A percentile compares a stretch with the other conserved stretches of the same genome.
These are phyloP conservation scores for Drosophila kanapiae DNA, from an alignment of 1,140 invertebrate species.

Conservation along the genomic window DNA sequence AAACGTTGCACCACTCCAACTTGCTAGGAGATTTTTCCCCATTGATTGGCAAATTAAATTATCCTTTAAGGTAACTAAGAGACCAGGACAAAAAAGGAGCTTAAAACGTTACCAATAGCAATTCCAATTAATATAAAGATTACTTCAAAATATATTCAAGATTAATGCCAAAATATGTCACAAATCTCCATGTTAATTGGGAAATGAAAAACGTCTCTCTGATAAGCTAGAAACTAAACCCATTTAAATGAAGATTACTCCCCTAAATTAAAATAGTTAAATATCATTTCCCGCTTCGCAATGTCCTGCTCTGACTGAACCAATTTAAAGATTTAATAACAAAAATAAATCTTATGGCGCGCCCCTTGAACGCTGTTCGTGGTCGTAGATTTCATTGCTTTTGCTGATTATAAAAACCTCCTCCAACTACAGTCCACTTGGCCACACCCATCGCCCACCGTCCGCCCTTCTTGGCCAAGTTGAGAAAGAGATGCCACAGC, in stretches of 20 bases:
- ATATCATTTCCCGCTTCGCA: not conserved
- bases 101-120: not conserved
- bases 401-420: slow-evolving; percentile 75
- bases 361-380: slow-evolving; percentile 34
- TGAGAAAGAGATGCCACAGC: slow-evolving; percentile 66
- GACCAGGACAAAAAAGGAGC: not conserved
- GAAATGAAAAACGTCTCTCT: not conserved
- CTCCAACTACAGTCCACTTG: slow-evolving; percentile 25
- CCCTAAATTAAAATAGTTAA: slow-evolving; percentile 26
- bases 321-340: slow-evolving; percentile 72
- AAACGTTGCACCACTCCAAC: slow-evolving; percentile 45
- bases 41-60: slow-evolving; percentile 5
- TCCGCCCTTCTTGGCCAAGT: slow-evolving; percentile 19
- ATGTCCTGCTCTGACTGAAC: slow-evolving; percentile 24
- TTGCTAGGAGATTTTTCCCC: not conserved
- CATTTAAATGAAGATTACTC: slow-evolving; percentile 5
- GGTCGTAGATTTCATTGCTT: slow-evolving; percentile 69
- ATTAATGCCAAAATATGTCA: too few relatives aligned
- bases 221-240: too few relatives aligned
- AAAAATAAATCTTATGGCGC: slow-evolving; percentile 75
- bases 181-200: too few relatives aligned
- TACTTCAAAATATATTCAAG: not conserved
- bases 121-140: not conserved
- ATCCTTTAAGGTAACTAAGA: slow-evolving; percentile 13
- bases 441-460: not conserved